Evolutionary conservation across 2,797 vertebrate species (phyloP).

Genomic region (Cryptoprocta ferox): DNA sequence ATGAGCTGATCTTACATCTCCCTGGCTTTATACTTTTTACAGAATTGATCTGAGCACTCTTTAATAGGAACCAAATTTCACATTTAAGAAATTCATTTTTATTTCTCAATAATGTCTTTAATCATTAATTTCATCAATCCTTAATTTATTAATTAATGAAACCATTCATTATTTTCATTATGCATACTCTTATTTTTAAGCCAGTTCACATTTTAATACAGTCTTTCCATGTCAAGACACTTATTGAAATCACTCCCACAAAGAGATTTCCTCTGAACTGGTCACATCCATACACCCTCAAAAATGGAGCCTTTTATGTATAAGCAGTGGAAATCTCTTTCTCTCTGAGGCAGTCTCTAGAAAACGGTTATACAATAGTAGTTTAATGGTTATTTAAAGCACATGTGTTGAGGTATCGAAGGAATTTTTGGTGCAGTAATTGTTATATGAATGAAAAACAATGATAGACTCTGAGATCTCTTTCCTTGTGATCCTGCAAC

Average conservation of each 20-base stretch:
- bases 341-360: neutral
- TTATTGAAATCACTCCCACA: neutral
- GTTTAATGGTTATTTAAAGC: neutral
- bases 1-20: neutral
- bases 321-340: neutral
- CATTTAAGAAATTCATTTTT: neutral
- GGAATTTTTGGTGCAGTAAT: neutral
- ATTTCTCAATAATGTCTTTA: neutral
- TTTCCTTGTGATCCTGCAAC: neutral
- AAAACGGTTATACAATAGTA: neutral
- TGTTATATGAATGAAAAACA: neutral
- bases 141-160: too few species aligned
- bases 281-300: neutral
- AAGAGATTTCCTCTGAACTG: neutral
- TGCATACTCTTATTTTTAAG: neutral
- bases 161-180: neutral
- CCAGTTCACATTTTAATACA: neutral
- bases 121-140: neutral
- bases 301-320: neutral
- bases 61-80: neutral
- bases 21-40: neutral
- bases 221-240: neutral
- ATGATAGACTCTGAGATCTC: neutral
- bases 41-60: neutral
- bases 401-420: neutral